phyloP scores from a whole-genome alignment of 2,797 vertebrate species.

The Falco cherrug region DNA sequence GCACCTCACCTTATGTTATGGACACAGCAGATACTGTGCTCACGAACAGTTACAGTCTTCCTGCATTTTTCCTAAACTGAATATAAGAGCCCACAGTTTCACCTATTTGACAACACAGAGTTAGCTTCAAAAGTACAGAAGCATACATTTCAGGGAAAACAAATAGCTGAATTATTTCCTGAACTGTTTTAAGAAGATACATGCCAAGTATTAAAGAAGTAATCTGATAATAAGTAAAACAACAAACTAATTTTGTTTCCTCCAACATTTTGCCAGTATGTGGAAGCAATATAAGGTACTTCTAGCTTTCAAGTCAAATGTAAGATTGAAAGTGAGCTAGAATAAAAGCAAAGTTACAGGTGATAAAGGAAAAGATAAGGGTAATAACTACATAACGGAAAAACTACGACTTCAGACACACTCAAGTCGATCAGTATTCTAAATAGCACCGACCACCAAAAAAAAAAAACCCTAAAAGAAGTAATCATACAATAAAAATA shows the following conservation, averaged over 20 bases:
- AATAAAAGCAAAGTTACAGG: not conserved
- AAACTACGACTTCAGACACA: not conserved
- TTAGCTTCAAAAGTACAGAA: not conserved
- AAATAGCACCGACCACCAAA: not conserved
- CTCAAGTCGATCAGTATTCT: not conserved
- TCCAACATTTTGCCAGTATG: constrained; percentile 5
- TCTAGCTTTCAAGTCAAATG: constrained; percentile 21
- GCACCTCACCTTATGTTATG: constrained; percentile 14
- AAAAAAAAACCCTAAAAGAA: not conserved
- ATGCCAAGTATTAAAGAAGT: constrained; percentile 28
- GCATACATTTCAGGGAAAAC: not conserved
- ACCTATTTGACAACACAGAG: not conserved
- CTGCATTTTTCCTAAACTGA: constrained; percentile 33
- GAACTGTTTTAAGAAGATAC: not conserved
- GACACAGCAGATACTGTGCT: constrained; percentile 12
- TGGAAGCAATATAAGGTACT: constrained; percentile 38
- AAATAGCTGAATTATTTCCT: not conserved
- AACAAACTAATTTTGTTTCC: not conserved
- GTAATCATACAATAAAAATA: not conserved
- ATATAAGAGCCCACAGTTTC: constrained; percentile 7
- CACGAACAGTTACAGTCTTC: constrained; percentile 6
- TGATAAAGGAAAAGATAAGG: constrained; percentile 1
- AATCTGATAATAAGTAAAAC: constrained; percentile 10
- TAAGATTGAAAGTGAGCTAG: not conserved
- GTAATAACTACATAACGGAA: not conserved